A percentile compares a stretch with the other conserved stretches of the same genome.
phyloP scores from a whole-genome alignment of 2,113 vertebrate species.

The Lophotis ruficrista region DNA sequence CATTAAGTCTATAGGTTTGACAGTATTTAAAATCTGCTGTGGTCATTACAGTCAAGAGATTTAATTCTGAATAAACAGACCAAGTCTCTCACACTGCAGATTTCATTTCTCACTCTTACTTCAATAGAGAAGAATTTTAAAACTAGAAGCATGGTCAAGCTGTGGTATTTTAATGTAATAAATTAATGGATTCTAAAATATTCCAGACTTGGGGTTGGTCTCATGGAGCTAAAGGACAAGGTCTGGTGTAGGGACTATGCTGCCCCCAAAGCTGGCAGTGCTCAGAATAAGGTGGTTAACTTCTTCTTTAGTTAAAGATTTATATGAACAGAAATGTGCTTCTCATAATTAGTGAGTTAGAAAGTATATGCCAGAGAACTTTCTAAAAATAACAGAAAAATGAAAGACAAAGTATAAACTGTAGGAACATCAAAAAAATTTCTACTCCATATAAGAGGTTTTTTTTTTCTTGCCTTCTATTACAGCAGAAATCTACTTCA shows the following conservation, averaged over 20 bases:
- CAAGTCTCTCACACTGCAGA: neutral
- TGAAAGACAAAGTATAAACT: neutral
- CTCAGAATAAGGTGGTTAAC: neutral
- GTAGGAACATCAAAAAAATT: neutral
- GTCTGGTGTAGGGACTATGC: neutral
- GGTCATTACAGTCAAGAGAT: neutral
- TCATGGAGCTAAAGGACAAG: neutral
- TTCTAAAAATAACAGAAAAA: constrained; percentile 14
- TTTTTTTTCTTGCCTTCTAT: neutral
- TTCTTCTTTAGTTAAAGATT: neutral
- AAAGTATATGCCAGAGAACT: neutral
- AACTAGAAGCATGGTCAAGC: neutral
- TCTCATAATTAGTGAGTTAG: neutral
- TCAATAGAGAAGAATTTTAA: neutral
- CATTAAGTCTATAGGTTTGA: neutral
- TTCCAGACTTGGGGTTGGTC: neutral
- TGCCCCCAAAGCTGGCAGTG: neutral
- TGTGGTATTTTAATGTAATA: neutral
- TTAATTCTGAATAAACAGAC: neutral
- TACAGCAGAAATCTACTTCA: neutral
- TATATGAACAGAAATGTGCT: neutral
- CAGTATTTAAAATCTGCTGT: neutral
- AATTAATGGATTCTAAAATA: neutral
- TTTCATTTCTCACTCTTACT: neutral
- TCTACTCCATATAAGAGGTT: fast-evolving